Percentiles rank a stretch among this genome's conserved stretches.
These are phyloP conservation scores for Chrysolina oricalcia DNA, from an alignment of 2,888 invertebrate genomes.

Conservation along the genomic window DNA sequence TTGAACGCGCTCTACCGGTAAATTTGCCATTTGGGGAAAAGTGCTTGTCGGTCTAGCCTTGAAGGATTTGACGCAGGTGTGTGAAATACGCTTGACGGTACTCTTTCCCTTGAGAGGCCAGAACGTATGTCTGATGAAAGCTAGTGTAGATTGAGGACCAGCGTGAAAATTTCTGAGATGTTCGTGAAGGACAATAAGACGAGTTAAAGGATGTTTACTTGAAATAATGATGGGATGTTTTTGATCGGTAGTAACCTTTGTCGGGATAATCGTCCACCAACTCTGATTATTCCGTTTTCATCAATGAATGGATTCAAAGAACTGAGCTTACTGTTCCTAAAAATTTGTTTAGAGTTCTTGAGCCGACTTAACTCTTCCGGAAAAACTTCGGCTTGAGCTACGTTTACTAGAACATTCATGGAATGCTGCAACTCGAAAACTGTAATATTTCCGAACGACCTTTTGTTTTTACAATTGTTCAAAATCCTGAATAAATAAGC, in stretches of 20 bases:
- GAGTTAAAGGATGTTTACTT: conserved; percentile 28
- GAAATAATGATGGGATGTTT: conserved; percentile 35
- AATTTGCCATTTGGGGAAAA: conserved; percentile 22
- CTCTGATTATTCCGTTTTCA: conserved; percentile 31
- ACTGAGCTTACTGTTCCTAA: conserved; percentile 24
- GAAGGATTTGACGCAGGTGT: conserved; percentile 13
- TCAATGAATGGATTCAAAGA: conserved; percentile 36
- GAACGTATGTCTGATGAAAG: background rate
- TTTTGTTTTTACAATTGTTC: conserved; percentile 27
- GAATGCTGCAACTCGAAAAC: conserved; percentile 13
- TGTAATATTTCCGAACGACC: conserved; percentile 9
- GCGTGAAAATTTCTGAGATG: conserved; percentile 33
- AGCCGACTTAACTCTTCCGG: conserved; percentile 25
- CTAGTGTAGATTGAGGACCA: conserved; percentile 17
- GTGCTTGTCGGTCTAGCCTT: conserved; percentile 12
- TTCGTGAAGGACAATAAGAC: conserved; percentile 33
- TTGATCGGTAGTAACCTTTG: conserved; percentile 19
- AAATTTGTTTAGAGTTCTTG: background rate
- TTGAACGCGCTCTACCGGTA: conserved; percentile 16
- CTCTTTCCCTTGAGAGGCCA: background rate
- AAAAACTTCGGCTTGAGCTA: conserved; percentile 29
- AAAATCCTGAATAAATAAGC: conserved; percentile 26
- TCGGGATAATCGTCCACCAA: conserved; percentile 33
- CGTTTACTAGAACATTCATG: conserved; percentile 25
- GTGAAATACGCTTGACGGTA: conserved; percentile 16